A percentile compares a stretch with the other conserved stretches of the same genome.
phyloP scores from a whole-genome alignment of 2,797 vertebrate genomes.

The Oceanodroma leucorhoa region DNA sequence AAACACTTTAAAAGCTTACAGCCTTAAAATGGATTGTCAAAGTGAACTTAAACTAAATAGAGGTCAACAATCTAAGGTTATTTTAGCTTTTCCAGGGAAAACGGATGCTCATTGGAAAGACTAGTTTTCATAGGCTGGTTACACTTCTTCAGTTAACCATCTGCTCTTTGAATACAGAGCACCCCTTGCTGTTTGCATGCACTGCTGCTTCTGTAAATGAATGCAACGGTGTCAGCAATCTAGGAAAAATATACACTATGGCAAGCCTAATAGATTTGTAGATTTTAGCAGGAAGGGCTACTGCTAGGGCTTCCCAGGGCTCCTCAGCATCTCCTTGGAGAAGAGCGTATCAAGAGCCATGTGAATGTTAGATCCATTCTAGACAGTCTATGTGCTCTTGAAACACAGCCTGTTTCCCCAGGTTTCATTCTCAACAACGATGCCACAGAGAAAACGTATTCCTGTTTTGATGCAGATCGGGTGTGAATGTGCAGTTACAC shows the following conservation, averaged over 20 bases:
- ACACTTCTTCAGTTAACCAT: background rate
- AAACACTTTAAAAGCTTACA: conserved; percentile 47
- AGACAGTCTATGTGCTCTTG: fast-evolving
- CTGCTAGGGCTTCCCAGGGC: background rate
- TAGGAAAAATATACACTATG: background rate
- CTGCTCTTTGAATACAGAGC: background rate
- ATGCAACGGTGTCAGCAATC: background rate
- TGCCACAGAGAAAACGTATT: background rate
- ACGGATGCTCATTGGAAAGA: background rate
- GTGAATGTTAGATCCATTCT: background rate
- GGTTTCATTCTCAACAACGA: fast-evolving
- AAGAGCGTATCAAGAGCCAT: background rate
- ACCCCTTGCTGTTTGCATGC: background rate
- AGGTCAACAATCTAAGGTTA: conserved; percentile 42
- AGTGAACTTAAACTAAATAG: conserved; percentile 54
- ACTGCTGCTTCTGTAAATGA: background rate
- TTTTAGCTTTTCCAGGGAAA: conserved; percentile 33
- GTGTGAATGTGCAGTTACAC: background rate
- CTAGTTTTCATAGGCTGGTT: background rate
- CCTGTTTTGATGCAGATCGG: fast-evolving
- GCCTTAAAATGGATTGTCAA: conserved; percentile 13
- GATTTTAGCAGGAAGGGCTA: background rate
- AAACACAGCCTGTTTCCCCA: background rate
- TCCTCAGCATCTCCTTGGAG: background rate
- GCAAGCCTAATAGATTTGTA: background rate